Base-by-base conservation (phyloP, 2,113 vertebrate genomes). In the Amia ocellicauda region DNA sequence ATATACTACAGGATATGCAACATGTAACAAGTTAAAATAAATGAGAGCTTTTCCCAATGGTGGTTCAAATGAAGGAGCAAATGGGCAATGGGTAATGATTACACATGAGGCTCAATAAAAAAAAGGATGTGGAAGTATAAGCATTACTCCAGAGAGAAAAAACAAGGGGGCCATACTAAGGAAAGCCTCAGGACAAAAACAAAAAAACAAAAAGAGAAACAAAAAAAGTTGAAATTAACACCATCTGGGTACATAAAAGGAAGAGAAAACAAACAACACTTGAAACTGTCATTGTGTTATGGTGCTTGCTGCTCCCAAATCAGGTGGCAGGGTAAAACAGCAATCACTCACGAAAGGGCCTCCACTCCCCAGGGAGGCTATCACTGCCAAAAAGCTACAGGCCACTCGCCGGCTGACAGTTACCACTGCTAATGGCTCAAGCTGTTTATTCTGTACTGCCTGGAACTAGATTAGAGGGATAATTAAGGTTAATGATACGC, bases 401-500 rank as follows among this genome's bases (percentile, higher is more conserved):
- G 84, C 82, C 85, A 85, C 88, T 89, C 85, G 83, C 85, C 78
- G 84, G 69, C 84, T 89, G 87, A 89, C 88, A 89, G 86, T 89
- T 84, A 87, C 83, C 81, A 83, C 77, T 80, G 82, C 85, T 89
- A 90, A 91, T 87, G 88, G 86, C 77, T 80, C 86, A 75, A 81
- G 80, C 86, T 89, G 87, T 91, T 90, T 89, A 89, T 88, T 89
- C 83, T 87, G 84, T 80, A 82, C 82, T 66, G 86, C 80, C 73
- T 83, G 74, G 84, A 85, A 91, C 83, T 91, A 85, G 87, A 91
- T 91, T 91, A 91, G 83, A 85, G 83, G 81, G 87, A 87, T 91
- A 89, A 91, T 91, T 91, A 91, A 85, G 85, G 86, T 88, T 91
- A 89, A 91, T 91, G 88, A 88, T 89, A 82, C 81, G 80, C 85